Evolutionary conservation across 1,140 invertebrate species (phyloP), one percentile per base, ranked within the genome.

Genomic region (Akabosia matsudoensis): DNA sequence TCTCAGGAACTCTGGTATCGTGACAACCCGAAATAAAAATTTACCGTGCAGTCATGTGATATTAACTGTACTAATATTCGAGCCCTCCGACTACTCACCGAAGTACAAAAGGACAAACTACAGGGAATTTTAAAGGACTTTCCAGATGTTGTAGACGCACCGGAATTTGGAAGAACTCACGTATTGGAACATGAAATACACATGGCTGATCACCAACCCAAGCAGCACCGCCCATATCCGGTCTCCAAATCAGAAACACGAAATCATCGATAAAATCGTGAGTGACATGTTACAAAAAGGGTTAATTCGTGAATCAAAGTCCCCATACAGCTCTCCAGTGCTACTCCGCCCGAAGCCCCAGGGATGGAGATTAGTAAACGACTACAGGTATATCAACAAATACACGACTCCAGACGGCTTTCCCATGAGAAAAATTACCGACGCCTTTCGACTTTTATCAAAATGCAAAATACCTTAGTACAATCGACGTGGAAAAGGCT

Each of bases 401-500:
- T 30, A 73, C n/a, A 79, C 78, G 0, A 24, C 22, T 3, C 30
- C 37, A 3, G 72, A 76, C 31, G 51, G 37, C 1, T 79, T 70
- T 31, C 78, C 78, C 4, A 76, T 79, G 26, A 37, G 70, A 4
- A 28, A 37, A 1, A 76, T 79, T 2, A 14, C 56, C 0, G 70
- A 74, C 13, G 70, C 73, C 0, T 28, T 79, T 0, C 67, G 54
- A 10, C 22, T 45, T 24, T 52, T 79, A 2, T 52, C 70, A 10
- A 64, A 70, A 18, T 52, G 73, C 24, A 70, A 56, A 28, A 72
- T 24, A 56, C 24, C 54, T 84, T 70, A 82, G 73, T 14, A 82
- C 79, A 18, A 64, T 86, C 10, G 84, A 85, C 76, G 31, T 85
- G 51, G 81, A 76, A 64, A 80, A 82, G 67, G 85, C 83, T 10